Conservation (phyloP, 2,113 vertebrate species). For the Climacteris rufus region DNA sequence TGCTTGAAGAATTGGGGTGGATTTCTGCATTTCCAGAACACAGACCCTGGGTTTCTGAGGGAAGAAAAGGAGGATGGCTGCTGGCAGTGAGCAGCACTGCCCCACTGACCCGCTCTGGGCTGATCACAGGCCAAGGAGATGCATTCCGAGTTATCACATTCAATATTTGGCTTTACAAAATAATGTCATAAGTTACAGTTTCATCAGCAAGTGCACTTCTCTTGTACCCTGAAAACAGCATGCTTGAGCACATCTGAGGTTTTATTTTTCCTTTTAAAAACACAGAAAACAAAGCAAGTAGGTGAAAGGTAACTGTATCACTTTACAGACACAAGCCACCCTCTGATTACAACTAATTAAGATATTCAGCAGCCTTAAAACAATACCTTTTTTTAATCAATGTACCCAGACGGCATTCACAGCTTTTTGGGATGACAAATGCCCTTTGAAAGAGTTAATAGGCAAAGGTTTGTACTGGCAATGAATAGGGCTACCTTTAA, state of each 20-base stretch:
- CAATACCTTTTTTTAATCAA: conserved; percentile 52
- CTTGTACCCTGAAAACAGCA: neutral
- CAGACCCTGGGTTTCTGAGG: neutral
- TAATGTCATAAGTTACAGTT: neutral
- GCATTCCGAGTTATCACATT: neutral
- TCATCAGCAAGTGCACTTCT: neutral
- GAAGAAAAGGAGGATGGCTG: neutral
- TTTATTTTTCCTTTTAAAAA: neutral
- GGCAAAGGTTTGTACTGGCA: conserved; percentile 62
- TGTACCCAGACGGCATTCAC: conserved; percentile 46
- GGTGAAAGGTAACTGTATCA: conserved; percentile 12
- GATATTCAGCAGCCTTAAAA: conserved; percentile 46
- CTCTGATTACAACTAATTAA: conserved; percentile 38
- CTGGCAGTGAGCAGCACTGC: neutral
- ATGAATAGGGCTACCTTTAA: conserved; percentile 62
- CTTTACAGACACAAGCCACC: conserved; percentile 4
- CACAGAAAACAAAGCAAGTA: conserved; percentile 1
- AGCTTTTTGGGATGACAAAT: conserved; percentile 39
- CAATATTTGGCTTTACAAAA: neutral
- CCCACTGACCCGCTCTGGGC: neutral
- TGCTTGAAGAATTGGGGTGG: neutral
- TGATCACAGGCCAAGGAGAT: neutral
- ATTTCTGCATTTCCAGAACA: neutral
- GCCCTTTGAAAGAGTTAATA: conserved; percentile 65
- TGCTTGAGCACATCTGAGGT: neutral